phyloP scores from a whole-genome alignment of 2,888 invertebrate species.

The Antheraea assamensis region DNA sequence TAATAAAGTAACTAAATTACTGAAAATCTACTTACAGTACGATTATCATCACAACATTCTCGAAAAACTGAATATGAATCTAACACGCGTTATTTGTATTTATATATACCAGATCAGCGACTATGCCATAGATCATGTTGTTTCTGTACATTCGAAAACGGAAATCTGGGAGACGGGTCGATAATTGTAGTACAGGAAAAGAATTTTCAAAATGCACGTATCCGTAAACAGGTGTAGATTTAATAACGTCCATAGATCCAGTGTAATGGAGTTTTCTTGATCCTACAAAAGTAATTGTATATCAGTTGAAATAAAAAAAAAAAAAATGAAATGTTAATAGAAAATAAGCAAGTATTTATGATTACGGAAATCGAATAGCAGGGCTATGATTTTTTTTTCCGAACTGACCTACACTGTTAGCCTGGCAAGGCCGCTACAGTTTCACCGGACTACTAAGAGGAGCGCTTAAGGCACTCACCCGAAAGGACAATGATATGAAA shows the following conservation, averaged over 20 bases:
- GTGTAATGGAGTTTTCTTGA: slow-evolving; percentile 62
- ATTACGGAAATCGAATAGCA: neutral
- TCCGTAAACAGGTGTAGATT: slow-evolving; percentile 45
- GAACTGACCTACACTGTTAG: no score
- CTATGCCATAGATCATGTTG: slow-evolving; percentile 85
- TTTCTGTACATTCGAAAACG: slow-evolving; percentile 85
- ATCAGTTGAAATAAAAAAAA: neutral
- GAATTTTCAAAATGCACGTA: slow-evolving; percentile 73
- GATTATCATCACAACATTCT: no score
- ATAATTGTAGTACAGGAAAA: slow-evolving; percentile 86
- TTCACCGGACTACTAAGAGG: no score
- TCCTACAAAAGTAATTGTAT: slow-evolving; percentile 34
- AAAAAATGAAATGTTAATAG: neutral
- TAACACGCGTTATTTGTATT: no score
- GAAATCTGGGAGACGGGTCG: slow-evolving; percentile 84
- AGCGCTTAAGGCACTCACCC: no score
- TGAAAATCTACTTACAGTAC: no score
- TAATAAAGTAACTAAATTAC: no score
- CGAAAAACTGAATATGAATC: no score
- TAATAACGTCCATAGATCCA: slow-evolving; percentile 50
- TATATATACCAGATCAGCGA: slow-evolving; percentile 80
- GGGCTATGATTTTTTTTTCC: no score
- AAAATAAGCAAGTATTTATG: neutral
- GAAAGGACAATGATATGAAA: no score
- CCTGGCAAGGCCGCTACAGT: no score